A percentile compares a stretch with the other conserved stretches of the same genome.
Evolutionary conservation across 1,140 invertebrate species (phyloP).

Genomic region (Euglossa dilemma): DNA sequence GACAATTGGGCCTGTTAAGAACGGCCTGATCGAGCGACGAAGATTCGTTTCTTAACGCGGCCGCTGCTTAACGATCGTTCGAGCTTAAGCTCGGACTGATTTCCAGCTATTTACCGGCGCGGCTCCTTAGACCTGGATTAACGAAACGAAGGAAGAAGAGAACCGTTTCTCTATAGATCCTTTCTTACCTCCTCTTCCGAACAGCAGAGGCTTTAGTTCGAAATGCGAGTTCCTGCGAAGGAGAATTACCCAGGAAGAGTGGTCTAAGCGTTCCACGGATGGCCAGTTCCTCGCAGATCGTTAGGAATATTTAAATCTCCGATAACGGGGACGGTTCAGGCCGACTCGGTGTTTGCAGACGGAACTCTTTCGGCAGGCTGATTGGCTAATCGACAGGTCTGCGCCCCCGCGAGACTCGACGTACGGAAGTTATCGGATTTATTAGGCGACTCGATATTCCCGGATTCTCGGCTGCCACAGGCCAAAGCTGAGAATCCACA

Average conservation of each 20-base stretch:
- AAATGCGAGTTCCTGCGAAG: neutral
- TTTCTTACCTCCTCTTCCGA: neutral
- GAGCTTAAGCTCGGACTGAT: neutral
- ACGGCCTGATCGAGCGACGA: constrained; percentile 32
- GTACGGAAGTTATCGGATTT: neutral
- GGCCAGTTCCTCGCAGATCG: neutral
- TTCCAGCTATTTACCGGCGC: neutral
- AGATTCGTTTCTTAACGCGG: constrained; percentile 28
- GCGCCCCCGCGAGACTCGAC: neutral
- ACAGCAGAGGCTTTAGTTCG: no score
- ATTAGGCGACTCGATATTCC: neutral
- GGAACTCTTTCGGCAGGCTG: neutral
- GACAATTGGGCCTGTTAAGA: no score
- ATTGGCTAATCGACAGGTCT: neutral
- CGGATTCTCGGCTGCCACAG: neutral
- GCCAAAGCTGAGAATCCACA: neutral
- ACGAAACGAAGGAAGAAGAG: neutral
- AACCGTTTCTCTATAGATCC: no score
- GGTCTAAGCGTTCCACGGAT: neutral
- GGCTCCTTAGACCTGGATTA: neutral
- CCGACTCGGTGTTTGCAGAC: neutral
- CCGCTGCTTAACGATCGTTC: neutral
- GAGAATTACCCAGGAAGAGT: neutral
- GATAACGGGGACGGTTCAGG: no score
- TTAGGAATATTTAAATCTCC: neutral